phyloP scores from a whole-genome alignment of 2,888 invertebrate species.

The Saturnia pavonia region DNA sequence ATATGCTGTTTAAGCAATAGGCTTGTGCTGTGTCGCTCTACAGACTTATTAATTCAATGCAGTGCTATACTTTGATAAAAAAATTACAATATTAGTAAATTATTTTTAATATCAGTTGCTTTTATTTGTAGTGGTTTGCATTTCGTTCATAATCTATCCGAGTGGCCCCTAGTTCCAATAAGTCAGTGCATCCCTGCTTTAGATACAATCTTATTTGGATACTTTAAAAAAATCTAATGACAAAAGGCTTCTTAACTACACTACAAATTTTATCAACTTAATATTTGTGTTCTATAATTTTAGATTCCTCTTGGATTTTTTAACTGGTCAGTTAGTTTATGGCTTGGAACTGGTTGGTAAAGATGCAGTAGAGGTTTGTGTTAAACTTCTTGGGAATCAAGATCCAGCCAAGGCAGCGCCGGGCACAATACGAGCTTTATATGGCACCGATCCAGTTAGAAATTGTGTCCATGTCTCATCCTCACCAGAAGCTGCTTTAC shows the following conservation, averaged over 20 bases:
- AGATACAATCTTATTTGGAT: too few species aligned
- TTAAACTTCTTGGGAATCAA: conserved; percentile 82
- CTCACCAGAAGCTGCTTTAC: conserved; percentile 75
- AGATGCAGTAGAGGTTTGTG: conserved; percentile 83
- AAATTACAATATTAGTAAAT: too few species aligned
- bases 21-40: too few species aligned
- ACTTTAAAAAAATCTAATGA: not conserved
- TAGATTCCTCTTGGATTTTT: conserved; percentile 83
- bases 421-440: conserved; percentile 84
- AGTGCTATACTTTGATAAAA: too few species aligned
- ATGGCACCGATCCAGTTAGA: conserved; percentile 84
- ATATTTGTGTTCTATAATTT: conserved; percentile 18
- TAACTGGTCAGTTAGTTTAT: conserved; percentile 86
- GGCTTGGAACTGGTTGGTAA: conserved; percentile 89
- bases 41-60: too few species aligned
- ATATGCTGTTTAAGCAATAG: too few species aligned
- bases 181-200: too few species aligned
- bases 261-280: not conserved
- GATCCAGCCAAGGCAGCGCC: conserved; percentile 84
- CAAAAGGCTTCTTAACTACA: not conserved
- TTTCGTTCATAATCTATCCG: too few species aligned
- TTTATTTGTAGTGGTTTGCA: too few species aligned
- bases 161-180: too few species aligned
- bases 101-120: too few species aligned
- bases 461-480: conserved; percentile 87